Evolutionary conservation across 1,140 invertebrate species (phyloP).

Genomic region (Anagrus nilaparvatae): DNA sequence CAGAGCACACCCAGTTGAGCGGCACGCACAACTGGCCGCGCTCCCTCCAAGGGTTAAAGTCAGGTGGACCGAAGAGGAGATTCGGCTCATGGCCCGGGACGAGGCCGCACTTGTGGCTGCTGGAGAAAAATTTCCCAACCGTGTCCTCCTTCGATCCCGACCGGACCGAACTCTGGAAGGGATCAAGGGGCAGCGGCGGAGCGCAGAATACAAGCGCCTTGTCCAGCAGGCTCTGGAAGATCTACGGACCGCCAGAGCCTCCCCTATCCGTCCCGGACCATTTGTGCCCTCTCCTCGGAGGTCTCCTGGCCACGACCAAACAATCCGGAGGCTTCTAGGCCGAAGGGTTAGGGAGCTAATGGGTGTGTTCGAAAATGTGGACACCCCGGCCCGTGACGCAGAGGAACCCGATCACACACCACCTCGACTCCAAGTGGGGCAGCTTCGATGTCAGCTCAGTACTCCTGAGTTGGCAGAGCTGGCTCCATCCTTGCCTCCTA

Average conservation of each 20-base stretch:
- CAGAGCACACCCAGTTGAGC: no score
- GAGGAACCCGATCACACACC: neutral
- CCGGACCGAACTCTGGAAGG: conserved; percentile 2
- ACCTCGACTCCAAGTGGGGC: neutral
- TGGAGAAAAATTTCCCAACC: conserved; percentile 1
- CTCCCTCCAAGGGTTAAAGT: neutral
- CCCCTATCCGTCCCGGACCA: neutral
- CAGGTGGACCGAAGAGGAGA: conserved; percentile 5
- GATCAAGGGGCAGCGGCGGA: conserved; percentile 10
- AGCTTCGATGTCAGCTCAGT: no score
- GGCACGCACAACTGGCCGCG: no score
- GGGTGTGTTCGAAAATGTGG: no score
- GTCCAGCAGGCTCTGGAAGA: neutral
- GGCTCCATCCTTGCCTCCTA: no score
- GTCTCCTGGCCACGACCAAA: neutral
- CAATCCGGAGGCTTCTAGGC: neutral
- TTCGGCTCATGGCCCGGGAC: conserved; percentile 1
- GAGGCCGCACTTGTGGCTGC: neutral
- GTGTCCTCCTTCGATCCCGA: neutral
- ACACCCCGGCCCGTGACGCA: neutral
- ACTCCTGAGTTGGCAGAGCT: no score
- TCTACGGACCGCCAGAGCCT: neutral
- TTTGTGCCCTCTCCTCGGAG: no score
- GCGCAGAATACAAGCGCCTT: neutral
- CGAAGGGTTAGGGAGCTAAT: neutral